Base-by-base conservation (phyloP, 2,797 vertebrate genomes). In the Clarias fuscus region DNA sequence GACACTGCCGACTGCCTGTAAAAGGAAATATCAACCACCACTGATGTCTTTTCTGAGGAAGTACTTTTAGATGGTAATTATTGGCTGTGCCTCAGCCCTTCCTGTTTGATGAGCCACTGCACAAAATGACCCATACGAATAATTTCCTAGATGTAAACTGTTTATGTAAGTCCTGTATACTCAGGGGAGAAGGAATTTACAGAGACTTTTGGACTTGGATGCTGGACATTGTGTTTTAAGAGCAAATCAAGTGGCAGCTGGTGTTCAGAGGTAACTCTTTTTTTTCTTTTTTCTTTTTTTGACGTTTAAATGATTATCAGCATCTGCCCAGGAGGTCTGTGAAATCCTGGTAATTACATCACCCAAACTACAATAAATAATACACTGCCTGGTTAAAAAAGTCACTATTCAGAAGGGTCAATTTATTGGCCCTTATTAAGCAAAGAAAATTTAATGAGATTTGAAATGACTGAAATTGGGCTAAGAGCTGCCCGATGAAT, bases 41-140 rank as follows among this genome's bases (percentile, higher is more conserved):
- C 89, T 86, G 84, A 90, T 91, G 91, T 88, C 89, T 89, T 88
- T 90, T 90, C 88, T 70, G 22, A 91, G 91, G 89, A 91, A 91
- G 87, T 89, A 88, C 91, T 90, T 90, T 89, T 87, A 76, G 86
- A 86, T 90, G 89, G 88, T 91, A 91, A 91, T 91, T 91, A 89
- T 90, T 90, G 89, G 73, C 87, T 87, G 88, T 86, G 89, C 84
- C 89, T 90, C 87, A 89, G 89, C 88, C 88, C 88, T 91, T 91
- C 91, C 91, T 90, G 89, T 90, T 88, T 86, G 88, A 91, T 90
- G 90, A 91, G 88, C 83, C 88, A 86, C 87, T 80, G 67, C 80
- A 85, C 83, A 89, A 90, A 90, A 89, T 89, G 77, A 83, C 86
- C 83, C 82, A 71, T 84, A 91, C 85, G 85, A 88, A 90, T 85